phyloP scores from a whole-genome alignment of 1,140 invertebrate genomes.

The Caenorhabditis elegans region DNA sequence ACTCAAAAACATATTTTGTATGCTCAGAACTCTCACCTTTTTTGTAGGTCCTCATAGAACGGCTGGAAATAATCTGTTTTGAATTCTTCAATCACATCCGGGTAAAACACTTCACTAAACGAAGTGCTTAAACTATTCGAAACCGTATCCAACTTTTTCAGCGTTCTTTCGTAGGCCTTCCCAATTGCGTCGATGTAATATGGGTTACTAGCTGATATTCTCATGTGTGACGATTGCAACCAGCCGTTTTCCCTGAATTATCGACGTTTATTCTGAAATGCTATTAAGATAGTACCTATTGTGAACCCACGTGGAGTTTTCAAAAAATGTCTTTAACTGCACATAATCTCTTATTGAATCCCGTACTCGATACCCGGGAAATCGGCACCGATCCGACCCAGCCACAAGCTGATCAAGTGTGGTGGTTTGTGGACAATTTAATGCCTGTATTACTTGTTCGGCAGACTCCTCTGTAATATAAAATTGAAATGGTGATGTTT shows the following conservation, averaged over 20 bases:
- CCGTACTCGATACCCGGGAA: background rate
- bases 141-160: background rate
- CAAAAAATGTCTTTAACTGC: background rate
- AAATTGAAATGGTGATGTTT: background rate
- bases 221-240: background rate
- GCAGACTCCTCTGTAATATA: slow-evolving; percentile 13
- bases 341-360: slow-evolving; percentile 10
- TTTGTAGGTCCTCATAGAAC: slow-evolving; percentile 6
- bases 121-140: background rate
- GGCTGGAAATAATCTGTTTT: background rate
- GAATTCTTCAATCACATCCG: slow-evolving; percentile 11
- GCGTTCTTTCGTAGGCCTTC: slow-evolving; percentile 2
- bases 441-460: background rate
- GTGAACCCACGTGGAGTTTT: slow-evolving; percentile 30
- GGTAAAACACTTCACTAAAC: background rate
- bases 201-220: slow-evolving; percentile 1
- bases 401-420: slow-evolving; percentile 19
- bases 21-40: background rate
- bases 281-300: slow-evolving; percentile 26
- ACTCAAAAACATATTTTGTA: too few species aligned
- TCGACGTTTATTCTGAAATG: too few species aligned
- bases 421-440: slow-evolving; percentile 8
- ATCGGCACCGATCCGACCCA: background rate
- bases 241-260: slow-evolving; percentile 18
- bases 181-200: slow-evolving; percentile 27